A percentile compares a stretch with the other conserved stretches of the same genome.
These are phyloP conservation scores for Ceuthmochares aereus DNA, from an alignment of 2,113 vertebrate species.

Conservation along the genomic window DNA sequence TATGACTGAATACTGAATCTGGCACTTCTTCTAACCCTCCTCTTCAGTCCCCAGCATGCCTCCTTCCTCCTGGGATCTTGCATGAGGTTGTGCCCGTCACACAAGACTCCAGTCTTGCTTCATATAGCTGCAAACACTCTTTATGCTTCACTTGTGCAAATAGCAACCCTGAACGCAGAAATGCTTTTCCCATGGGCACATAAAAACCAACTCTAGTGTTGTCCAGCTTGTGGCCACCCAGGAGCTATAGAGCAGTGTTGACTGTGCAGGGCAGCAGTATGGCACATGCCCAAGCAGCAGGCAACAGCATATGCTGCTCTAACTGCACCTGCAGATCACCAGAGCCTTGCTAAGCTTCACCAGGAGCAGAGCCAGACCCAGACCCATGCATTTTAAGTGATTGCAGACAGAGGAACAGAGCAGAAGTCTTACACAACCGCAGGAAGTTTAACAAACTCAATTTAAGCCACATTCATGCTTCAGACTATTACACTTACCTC, in stretches of 20 bases:
- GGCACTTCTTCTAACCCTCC: background rate
- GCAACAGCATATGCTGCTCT: background rate
- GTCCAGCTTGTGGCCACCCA: background rate
- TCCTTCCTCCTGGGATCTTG: background rate
- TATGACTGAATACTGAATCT: background rate
- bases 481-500: background rate
- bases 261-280: background rate
- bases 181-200: background rate
- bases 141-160: background rate
- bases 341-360: background rate
- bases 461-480: background rate
- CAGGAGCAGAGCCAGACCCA: background rate
- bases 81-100: background rate
- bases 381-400: background rate
- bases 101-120: background rate
- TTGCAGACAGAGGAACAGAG: background rate
- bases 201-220: background rate
- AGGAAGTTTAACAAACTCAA: background rate
- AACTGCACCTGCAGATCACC: background rate
- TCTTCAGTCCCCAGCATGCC: background rate
- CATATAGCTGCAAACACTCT: background rate
- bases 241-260: background rate
- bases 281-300: background rate
- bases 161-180: background rate
- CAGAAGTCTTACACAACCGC: background rate